Percentiles rank a stretch among this genome's conserved stretches.
Evolutionary conservation across 2,888 invertebrate genomes (phyloP).

Genomic region (Rhamnusium bicolor): DNA sequence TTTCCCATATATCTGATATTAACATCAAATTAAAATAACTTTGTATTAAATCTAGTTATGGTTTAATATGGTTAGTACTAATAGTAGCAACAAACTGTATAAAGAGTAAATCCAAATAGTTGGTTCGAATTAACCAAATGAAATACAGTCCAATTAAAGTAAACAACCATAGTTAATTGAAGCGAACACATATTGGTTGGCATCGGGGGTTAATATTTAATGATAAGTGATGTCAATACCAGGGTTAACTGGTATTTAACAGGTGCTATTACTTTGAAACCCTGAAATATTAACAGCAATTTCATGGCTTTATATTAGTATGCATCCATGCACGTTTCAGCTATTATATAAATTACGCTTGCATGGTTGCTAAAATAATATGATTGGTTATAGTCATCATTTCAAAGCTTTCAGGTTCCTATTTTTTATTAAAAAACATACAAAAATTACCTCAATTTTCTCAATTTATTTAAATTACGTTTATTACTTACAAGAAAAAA

Average conservation of each 20-base stretch:
- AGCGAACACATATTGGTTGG: constrained; percentile 67
- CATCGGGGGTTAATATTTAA: constrained; percentile 69
- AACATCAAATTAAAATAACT: constrained; percentile 45
- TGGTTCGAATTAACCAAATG: constrained; percentile 58
- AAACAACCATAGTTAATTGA: constrained; percentile 67
- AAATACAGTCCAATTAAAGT: constrained; percentile 68
- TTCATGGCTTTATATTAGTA: constrained; percentile 52
- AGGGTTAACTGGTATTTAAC: constrained; percentile 68
- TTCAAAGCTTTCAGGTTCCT: constrained; percentile 5
- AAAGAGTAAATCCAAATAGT: constrained; percentile 57
- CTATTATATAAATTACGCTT: constrained; percentile 49
- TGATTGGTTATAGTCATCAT: constrained; percentile 33
- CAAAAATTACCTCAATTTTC: neutral
- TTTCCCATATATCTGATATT: constrained; percentile 43
- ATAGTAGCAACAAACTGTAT: constrained; percentile 38
- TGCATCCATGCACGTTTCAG: constrained; percentile 46
- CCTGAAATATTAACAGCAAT: constrained; percentile 56
- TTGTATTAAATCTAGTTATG: constrained; percentile 42
- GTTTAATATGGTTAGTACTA: constrained; percentile 41
- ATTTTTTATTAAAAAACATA: neutral
- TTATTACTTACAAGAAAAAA: neutral
- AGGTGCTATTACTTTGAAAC: constrained; percentile 64
- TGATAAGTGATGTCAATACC: constrained; percentile 68
- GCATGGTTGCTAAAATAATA: constrained; percentile 39
- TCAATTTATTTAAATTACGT: neutral